phyloP scores from a whole-genome alignment of 92 coral and sea anemone genomes.

The Anthopleura xanthogrammica region DNA sequence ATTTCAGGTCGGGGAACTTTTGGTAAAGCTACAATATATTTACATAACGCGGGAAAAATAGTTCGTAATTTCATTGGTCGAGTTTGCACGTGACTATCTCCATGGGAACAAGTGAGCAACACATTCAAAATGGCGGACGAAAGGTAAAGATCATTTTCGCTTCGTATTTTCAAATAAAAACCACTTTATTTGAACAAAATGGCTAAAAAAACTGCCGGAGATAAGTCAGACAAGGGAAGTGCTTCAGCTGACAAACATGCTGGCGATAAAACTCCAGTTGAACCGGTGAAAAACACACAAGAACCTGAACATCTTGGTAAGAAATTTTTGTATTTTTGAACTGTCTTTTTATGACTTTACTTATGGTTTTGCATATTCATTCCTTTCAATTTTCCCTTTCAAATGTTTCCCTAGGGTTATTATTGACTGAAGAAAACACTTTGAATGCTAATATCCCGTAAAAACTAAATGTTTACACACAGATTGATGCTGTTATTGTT shows the following conservation, averaged over 20 bases:
- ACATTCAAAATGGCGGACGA: not conserved
- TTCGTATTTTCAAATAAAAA: not conserved
- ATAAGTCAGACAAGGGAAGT: conserved; percentile 60
- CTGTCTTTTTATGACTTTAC: conserved; percentile 11
- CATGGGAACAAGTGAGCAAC: conserved; percentile 1
- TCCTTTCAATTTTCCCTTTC: not conserved
- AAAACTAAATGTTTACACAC: not conserved
- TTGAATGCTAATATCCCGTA: not conserved
- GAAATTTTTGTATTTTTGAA: conserved; percentile 1
- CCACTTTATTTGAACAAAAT: conserved; percentile 18
- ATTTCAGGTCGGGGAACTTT: too few relatives aligned
- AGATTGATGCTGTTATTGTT: not conserved
- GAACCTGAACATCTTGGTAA: conserved; percentile 54
- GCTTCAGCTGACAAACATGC: conserved; percentile 70
- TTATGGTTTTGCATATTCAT: not conserved
- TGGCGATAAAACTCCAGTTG: conserved; percentile 83
- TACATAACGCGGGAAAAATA: too few relatives aligned
- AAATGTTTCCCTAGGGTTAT: not conserved
- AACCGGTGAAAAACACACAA: conserved; percentile 47
- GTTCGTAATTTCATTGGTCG: not conserved
- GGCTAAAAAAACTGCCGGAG: conserved; percentile 77
- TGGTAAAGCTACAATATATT: too few relatives aligned
- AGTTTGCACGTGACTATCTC: not conserved
- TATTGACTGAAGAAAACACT: not conserved
- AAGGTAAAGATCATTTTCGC: not conserved